Base-by-base conservation (phyloP, 2,113 vertebrate genomes). In the Piaya cayana region DNA sequence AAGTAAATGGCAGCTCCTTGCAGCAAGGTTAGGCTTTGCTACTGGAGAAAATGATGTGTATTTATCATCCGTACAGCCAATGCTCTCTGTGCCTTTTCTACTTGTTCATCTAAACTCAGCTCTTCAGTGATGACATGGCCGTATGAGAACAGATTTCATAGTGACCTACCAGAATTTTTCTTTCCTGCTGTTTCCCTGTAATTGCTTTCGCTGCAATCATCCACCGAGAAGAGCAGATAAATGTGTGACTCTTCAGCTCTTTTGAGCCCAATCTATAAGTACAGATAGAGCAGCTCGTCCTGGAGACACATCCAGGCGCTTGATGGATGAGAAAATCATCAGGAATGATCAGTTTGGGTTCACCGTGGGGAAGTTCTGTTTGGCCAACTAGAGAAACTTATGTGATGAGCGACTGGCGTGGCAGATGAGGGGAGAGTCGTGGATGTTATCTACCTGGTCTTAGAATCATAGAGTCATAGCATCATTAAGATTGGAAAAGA, bases 1-100 rank as follows among this genome's bases (percentile, higher is more conserved):
- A 85, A 93, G 86, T 45, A 86, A 90, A 80, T 63, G 86, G 79
- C 78, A 85, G 27, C 77, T 88, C 80, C 71, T 80, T 82, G n/a
- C 56, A 47, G 78, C 1, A 15, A 89, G 65, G 65, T 59, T 16
- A 42, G 74, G 34, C 78, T 95, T 77, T 43, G 2, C 59, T 77
- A 9, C 70, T 88, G 78, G 85, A 90, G 92, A 85, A 92, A 59
- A 75, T 71, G 26, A 34, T 52, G 43, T 50, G 7, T 67, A 20
- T 95, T 95, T 83, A 58, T 88, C 81, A 75, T 87, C 62, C 6
- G 1, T 37, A 3, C 6, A 56, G 55, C 69, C 83, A 62, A 29
- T 86, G 52, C 43, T 88, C 49, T 71, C 75, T 27, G 58, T n/a
- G 45, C 64, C 47, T 88, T 80, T 86, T 77, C 79, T 29, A n/a